Evolutionary conservation across 2,113 vertebrate species (phyloP).

Genomic region (Spea bombifrons): DNA sequence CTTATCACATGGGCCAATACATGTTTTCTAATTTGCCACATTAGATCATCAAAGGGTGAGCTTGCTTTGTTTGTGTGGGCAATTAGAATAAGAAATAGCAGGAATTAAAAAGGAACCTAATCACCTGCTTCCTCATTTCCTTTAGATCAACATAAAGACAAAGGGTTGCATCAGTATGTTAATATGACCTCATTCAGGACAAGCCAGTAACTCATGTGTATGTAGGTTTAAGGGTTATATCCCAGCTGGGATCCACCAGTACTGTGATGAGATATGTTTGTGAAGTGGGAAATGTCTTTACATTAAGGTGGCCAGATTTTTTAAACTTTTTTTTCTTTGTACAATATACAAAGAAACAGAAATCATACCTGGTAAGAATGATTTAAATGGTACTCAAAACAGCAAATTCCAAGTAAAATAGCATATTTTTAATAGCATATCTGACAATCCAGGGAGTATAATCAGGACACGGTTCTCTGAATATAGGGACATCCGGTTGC

Average conservation of each 20-base stretch:
- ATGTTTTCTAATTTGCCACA: slow-evolving; percentile 43
- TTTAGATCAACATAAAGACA: slow-evolving; percentile 42
- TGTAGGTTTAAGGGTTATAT: slow-evolving; percentile 48
- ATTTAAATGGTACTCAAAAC: no score
- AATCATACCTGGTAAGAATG: no score
- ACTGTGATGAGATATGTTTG: slow-evolving; percentile 2
- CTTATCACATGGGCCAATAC: slow-evolving; percentile 22
- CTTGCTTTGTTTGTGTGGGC: slow-evolving; percentile 35
- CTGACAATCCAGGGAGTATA: no score
- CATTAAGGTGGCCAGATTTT: neutral
- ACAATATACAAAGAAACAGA: no score
- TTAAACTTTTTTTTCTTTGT: no score
- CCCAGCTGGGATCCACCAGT: slow-evolving; percentile 31
- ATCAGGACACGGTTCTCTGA: no score
- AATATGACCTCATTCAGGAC: slow-evolving; percentile 41
- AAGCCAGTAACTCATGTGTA: slow-evolving; percentile 42
- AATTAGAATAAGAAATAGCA: slow-evolving; percentile 40
- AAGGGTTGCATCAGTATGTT: slow-evolving; percentile 46
- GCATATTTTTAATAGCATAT: no score
- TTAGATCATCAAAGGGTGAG: slow-evolving; percentile 44
- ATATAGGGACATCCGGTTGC: no score
- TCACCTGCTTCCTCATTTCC: slow-evolving; percentile 43
- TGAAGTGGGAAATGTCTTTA: neutral
- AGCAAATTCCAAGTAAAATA: no score
- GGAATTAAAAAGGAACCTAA: slow-evolving; percentile 39